Conservation (phyloP, 2,113 vertebrate species). For the Lepidothrix coronata region DNA sequence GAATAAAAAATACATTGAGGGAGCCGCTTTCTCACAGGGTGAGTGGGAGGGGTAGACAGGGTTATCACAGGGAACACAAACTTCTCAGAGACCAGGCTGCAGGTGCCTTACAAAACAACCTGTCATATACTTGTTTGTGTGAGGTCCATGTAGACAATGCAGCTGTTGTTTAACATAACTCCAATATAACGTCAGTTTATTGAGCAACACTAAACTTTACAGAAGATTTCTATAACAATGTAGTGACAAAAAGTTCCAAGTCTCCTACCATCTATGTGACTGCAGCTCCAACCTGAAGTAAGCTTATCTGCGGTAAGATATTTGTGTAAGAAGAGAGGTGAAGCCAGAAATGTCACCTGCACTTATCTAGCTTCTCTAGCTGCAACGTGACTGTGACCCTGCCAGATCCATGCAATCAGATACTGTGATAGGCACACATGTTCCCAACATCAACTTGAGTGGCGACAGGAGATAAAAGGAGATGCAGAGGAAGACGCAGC, state of each 20-base stretch:
- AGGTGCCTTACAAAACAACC: constrained; percentile 8
- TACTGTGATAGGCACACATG: accelerated
- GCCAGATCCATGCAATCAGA: background rate
- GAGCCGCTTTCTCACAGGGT: accelerated
- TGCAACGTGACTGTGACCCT: background rate
- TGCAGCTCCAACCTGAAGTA: background rate
- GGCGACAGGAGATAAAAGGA: background rate
- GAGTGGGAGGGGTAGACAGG: background rate
- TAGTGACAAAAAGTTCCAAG: background rate
- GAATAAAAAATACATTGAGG: background rate
- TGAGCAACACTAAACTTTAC: background rate
- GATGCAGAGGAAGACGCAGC: background rate
- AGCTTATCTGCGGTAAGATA: background rate
- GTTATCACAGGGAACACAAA: background rate
- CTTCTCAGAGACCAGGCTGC: background rate
- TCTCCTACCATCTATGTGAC: background rate
- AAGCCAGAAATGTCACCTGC: background rate
- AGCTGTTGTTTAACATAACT: background rate
- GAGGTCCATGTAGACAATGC: background rate
- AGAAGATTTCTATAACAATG: background rate
- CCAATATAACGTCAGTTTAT: background rate
- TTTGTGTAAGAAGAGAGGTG: background rate
- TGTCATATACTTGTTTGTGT: background rate
- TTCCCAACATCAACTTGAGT: background rate
- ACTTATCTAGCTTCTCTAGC: background rate